Base-by-base conservation (phyloP, 2,888 invertebrate species). In the Campopleginae sp. region DNA sequence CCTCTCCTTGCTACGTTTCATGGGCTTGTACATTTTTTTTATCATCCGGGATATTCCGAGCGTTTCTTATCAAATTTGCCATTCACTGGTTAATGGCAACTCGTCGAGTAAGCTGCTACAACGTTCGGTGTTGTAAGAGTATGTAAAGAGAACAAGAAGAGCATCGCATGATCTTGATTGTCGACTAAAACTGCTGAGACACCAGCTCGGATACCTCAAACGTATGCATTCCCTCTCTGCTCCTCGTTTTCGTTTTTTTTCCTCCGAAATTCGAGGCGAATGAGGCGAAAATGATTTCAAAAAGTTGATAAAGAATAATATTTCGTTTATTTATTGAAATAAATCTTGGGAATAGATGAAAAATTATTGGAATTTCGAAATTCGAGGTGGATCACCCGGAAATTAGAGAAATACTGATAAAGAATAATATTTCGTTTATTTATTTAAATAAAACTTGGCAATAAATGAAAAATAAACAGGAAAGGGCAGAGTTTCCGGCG, bases 191-290 rank as follows among this genome's bases (percentile, higher is more conserved):
- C 46, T 86, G 89, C 88, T 89, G 90, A 90, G 85, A 63, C 66
- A 79, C 72, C 87, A 74, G 89, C 89, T 90, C 91, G 85, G 86
- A 87, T 84, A 88, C 89, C 89, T 88, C 77, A 14, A 66, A 23
- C 17, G 65, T 33, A 19, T 33, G 31, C 42, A n/a, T 79, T 61
- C 48, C 14, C 27, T 58, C 65, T 54, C 38, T 33, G 14, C 38
- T 51, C 63, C 14, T 77, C 46, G 68, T 48, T 68, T 65, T 23
- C 42, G 54, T 54, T 4, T 46, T 42, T 12, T 65, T 42, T 8
- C 8, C 63, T 63, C 27, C 10, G 23, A 54, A 23, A 54, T 8
- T 12, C 7, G 27, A 12, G 1, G 12, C 12, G 4, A 2, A 58
- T 14, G 27, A 27, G 27, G 27, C n/a, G 12, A 3, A 14, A 58